Conservation (phyloP, 2,797 vertebrate species). For the Geotrypetes seraphini region DNA sequence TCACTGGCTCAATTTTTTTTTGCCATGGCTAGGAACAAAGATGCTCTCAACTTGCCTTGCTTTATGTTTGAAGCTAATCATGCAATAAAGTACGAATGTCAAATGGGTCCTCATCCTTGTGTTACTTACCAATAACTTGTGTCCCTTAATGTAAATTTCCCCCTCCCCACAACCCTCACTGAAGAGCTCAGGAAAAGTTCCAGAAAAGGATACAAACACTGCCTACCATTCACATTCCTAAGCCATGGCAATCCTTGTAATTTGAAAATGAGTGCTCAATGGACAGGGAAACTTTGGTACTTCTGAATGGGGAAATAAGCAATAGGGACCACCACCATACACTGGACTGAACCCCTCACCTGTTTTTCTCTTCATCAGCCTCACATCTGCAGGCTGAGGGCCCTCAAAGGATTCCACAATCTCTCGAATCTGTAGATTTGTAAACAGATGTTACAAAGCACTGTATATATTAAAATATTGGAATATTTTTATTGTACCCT, state of each 20-base stretch:
- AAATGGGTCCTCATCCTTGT: constrained; percentile 41
- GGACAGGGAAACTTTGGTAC: constrained; percentile 29
- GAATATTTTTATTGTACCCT: no score
- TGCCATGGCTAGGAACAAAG: constrained; percentile 92
- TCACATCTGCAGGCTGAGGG: constrained; percentile 91
- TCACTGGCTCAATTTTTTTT: constrained; percentile 74
- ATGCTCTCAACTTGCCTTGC: constrained; percentile 54
- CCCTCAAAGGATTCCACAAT: constrained; percentile 91
- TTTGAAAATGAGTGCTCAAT: constrained; percentile 75
- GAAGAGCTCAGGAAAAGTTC: constrained; percentile 48
- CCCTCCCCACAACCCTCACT: no score
- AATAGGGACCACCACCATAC: constrained; percentile 38
- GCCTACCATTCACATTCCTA: no score
- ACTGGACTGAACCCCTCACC: constrained; percentile 75
- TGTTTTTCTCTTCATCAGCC: constrained; percentile 98
- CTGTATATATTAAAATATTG: no score
- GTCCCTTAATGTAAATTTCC: no score
- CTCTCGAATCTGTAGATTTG: constrained; percentile 75
- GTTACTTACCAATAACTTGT: constrained; percentile 57
- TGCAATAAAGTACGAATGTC: constrained; percentile 55
- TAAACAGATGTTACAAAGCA: background rate
- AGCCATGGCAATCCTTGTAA: constrained; percentile 88
- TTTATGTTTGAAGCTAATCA: constrained; percentile 53
- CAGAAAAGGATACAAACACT: no score
- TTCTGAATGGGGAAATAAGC: constrained; percentile 38